Percentiles rank a stretch among this genome's conserved stretches.
Conservation (phyloP, 2,113 vertebrate species). For the Anguilla japonica region DNA sequence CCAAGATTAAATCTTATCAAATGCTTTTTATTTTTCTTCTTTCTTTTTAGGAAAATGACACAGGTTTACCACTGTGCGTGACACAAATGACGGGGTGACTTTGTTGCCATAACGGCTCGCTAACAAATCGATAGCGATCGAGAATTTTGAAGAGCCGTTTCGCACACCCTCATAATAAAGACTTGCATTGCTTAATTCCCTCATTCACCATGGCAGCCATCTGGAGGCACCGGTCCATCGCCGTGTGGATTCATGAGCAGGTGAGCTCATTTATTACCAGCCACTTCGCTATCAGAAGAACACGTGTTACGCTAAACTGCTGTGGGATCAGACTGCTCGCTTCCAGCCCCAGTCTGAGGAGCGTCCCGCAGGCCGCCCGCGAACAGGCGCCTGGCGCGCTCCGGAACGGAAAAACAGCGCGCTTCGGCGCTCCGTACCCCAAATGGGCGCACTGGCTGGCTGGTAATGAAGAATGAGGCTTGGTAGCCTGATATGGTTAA, state of each 20-base stretch:
- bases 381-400: background rate
- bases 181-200: background rate
- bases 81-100: constrained; percentile 4
- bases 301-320: background rate
- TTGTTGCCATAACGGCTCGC: background rate
- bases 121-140: background rate
- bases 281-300: constrained; percentile 11
- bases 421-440: background rate
- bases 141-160: background rate
- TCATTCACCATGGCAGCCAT: constrained; percentile 7
- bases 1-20: background rate
- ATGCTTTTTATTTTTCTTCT: background rate
- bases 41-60: background rate
- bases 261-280: background rate
- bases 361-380: background rate
- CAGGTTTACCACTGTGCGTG: background rate
- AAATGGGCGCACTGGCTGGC: background rate
- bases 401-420: background rate
- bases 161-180: background rate
- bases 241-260: background rate
- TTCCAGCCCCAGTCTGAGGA: background rate
- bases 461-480: background rate
- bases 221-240: background rate
- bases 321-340: background rate
- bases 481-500: background rate